Percentiles rank a stretch among this genome's conserved stretches.
Evolutionary conservation across 2,797 vertebrate genomes (phyloP).

Genomic region (Parauchenoglanis ngamensis): DNA sequence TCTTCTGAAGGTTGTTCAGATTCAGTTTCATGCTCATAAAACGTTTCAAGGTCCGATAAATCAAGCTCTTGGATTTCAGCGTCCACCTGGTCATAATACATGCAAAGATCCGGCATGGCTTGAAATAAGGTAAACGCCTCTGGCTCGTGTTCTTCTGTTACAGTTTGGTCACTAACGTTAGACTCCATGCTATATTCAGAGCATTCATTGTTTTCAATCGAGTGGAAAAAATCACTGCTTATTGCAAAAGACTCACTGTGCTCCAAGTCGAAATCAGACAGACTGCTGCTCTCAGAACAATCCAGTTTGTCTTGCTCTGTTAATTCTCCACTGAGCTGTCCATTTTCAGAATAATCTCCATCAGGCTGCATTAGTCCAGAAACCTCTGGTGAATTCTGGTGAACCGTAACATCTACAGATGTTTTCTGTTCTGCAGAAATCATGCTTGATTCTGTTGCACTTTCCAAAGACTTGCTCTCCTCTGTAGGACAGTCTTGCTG

Average conservation of each 20-base stretch:
- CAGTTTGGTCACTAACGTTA: conserved; percentile 33
- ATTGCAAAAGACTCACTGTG: conserved; percentile 56
- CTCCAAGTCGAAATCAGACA: conserved; percentile 46
- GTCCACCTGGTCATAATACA: conserved; percentile 23
- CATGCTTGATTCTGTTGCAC: conserved; percentile 56
- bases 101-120: conserved; percentile 27
- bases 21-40: conserved; percentile 28
- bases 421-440: conserved; percentile 43
- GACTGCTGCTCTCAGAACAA: conserved; percentile 45
- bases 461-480: conserved; percentile 54
- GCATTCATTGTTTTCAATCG: conserved; percentile 33
- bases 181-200: conserved; percentile 18
- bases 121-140: conserved; percentile 34
- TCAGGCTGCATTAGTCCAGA: conserved; percentile 18
- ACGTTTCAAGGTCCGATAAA: conserved; percentile 28
- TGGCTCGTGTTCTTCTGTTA: conserved; percentile 17
- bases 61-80: conserved; percentile 18
- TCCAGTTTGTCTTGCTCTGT: conserved; percentile 37
- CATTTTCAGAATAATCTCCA: conserved; percentile 38
- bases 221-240: conserved; percentile 26
- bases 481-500: conserved; percentile 60
- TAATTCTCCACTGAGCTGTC: conserved; percentile 37
- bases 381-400: conserved; percentile 30
- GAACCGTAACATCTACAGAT: conserved; percentile 61
- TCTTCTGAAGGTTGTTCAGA: conserved; percentile 32